Percentiles rank a stretch among this genome's conserved stretches.
Evolutionary conservation across 2,797 vertebrate genomes (phyloP).

Genomic region (Chloroceryle inda): DNA sequence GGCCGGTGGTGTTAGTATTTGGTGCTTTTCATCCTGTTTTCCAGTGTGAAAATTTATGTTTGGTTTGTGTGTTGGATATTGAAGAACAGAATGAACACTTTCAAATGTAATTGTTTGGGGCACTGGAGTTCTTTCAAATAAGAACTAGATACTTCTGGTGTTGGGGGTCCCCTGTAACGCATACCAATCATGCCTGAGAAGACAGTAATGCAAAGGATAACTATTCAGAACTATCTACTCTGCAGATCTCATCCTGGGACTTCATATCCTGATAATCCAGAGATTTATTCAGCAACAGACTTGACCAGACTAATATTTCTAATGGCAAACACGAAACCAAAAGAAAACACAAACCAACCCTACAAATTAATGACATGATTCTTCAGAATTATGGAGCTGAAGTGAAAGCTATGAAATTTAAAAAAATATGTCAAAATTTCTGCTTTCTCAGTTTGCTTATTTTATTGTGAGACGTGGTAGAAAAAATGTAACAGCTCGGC

Average conservation of each 20-base stretch:
- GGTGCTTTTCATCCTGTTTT: not conserved
- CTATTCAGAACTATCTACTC: not conserved
- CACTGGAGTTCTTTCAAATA: not conserved
- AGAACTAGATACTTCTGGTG: not conserved
- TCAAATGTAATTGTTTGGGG: not conserved
- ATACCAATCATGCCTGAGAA: not conserved
- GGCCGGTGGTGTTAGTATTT: not conserved
- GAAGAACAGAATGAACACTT: not conserved
- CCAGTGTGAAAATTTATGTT: not conserved
- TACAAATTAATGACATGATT: not conserved
- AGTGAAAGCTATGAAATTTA: not conserved
- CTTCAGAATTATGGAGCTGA: not conserved
- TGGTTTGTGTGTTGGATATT: not conserved
- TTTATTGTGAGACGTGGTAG: not conserved
- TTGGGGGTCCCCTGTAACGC: not conserved
- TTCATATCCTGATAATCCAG: not conserved
- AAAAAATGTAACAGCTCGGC: not conserved
- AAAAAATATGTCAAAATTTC: not conserved
- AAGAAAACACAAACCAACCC: not conserved
- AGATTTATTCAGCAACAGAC: not conserved
- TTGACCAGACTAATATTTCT: not conserved
- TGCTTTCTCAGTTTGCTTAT: not conserved
- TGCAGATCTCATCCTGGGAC: not conserved
- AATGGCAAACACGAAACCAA: not conserved
- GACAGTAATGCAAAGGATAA: not conserved